Evolutionary conservation across 2,888 invertebrate genomes (phyloP), one percentile per base, ranked within the genome.

Genomic region (Heteropelma amictum): DNA sequence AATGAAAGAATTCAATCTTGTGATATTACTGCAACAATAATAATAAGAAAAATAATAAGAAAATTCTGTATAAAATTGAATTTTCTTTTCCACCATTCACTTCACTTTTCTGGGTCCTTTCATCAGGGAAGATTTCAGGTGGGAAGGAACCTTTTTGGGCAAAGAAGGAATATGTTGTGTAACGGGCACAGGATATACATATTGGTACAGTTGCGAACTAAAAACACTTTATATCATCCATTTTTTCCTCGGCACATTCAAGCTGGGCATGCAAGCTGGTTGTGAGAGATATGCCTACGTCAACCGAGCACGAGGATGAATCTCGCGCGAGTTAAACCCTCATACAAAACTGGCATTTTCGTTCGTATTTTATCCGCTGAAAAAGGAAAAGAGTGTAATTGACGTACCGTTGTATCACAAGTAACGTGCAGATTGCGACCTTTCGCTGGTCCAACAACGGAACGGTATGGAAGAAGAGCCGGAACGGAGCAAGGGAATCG

Each of bases 181-280:
- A n/a, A n/a, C n/a, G n/a, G n/a, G n/a, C n/a, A n/a, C n/a, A n/a
- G n/a, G n/a, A n/a, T n/a, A n/a, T n/a, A n/a, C n/a, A n/a, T n/a
- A n/a, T n/a, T n/a, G 40, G 12, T 60, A 47, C 79, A 86, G 84
- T 87, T 84, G 87, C 81, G 85, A 87, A 86, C 82, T 81, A 82
- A 14, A 84, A n/a, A n/a, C n/a, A 84, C 84, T 85, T 85, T 86
- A 84, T 81, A 82, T 76, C 69, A 68, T 54, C 68, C 81, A 85
- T 84, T 86, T 86, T 85, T 84, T 53, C 80, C 77, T n/a, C 64
- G 61, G 65, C 49, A 65, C 53, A 72, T 35, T 68, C 71, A 70
- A 1, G 49, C 8, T 30, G 51, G 76, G 70, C 81, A 83, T 84
- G 85, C 84, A 80, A 84, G 82, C 84, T n/a, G 85, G 84, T 85